Percentiles rank a stretch among this genome's conserved stretches.
phyloP scores from a whole-genome alignment of 2,113 vertebrate species.

The Sitta europaea region DNA sequence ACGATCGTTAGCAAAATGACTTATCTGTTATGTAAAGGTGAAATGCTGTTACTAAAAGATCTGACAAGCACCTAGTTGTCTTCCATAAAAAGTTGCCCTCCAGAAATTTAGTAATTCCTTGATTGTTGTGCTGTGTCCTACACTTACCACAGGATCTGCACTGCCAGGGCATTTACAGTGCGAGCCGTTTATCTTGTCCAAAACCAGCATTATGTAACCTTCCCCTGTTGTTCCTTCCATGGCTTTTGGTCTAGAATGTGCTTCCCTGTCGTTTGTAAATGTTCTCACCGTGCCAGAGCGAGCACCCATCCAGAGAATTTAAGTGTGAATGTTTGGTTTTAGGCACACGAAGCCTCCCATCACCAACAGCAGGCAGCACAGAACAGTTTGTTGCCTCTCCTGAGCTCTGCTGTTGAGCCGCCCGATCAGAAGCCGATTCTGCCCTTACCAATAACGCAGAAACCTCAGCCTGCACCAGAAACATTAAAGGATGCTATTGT shows the following conservation, averaged over 20 bases:
- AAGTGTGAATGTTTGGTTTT: conserved; percentile 80
- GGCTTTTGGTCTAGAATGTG: conserved; percentile 15
- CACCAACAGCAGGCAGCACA: conserved; percentile 95
- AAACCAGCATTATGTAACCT: not conserved
- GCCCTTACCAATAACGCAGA: conserved; percentile 92
- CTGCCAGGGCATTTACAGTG: not conserved
- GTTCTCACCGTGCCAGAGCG: not conserved
- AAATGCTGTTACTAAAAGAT: not conserved
- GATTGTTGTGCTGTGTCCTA: not conserved
- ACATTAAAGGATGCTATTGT: conserved; percentile 88
- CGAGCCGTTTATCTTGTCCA: not conserved
- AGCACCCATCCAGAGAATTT: conserved; percentile 22
- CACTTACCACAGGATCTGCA: not conserved
- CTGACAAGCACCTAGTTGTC: conserved; percentile 38
- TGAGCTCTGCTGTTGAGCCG: conserved; percentile 90
- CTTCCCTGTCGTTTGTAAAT: conserved; percentile 11
- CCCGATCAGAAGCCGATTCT: conserved; percentile 95
- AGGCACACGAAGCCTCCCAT: conserved; percentile 95
- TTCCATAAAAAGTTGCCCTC: conserved; percentile 45
- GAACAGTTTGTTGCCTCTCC: conserved; percentile 93
- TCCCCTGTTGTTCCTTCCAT: not conserved
- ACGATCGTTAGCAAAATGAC: conserved; percentile 16
- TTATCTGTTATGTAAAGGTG: conserved; percentile 52
- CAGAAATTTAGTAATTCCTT: conserved; percentile 27
- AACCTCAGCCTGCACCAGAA: conserved; percentile 88